Evolutionary conservation across 2,888 invertebrate genomes (phyloP).

Genomic region (Amblyteles armatorius): DNA sequence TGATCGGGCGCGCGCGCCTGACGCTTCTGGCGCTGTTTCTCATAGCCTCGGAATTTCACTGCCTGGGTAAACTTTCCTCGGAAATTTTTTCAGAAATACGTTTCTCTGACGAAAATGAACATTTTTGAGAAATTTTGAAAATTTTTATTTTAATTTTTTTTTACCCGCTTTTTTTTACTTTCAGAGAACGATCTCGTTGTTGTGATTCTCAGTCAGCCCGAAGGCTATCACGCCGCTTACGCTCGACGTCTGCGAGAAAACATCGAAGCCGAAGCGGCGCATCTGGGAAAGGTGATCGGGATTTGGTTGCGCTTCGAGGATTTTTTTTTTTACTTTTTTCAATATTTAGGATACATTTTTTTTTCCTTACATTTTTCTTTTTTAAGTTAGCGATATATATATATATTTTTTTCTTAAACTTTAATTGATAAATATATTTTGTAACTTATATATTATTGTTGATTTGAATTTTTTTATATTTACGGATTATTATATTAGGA

Average conservation of each 20-base stretch:
- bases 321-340: not conserved
- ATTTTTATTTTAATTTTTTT: not conserved
- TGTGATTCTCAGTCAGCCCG: constrained; percentile 88
- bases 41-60: constrained; percentile 11
- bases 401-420: not conserved
- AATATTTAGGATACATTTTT: not conserved
- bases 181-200: constrained; percentile 87
- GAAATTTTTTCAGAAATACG: too few relatives aligned
- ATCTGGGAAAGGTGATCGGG: constrained; percentile 77
- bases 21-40: constrained; percentile 38
- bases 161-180: constrained; percentile 78
- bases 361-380: not conserved
- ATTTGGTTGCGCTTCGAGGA: not conserved
- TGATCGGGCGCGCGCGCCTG: constrained; percentile 1
- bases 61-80: constrained; percentile 41
- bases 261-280: constrained; percentile 86
- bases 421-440: not conserved
- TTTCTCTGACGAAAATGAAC: not conserved
- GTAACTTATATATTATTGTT: too few relatives aligned
- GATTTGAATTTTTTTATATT: too few relatives aligned
- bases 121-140: not conserved
- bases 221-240: constrained; percentile 88
- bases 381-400: not conserved
- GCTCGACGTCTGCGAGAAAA: constrained; percentile 86
- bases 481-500: not conserved